Base-by-base conservation (phyloP, 2,113 vertebrate species). In the Aepyceros melampus region DNA sequence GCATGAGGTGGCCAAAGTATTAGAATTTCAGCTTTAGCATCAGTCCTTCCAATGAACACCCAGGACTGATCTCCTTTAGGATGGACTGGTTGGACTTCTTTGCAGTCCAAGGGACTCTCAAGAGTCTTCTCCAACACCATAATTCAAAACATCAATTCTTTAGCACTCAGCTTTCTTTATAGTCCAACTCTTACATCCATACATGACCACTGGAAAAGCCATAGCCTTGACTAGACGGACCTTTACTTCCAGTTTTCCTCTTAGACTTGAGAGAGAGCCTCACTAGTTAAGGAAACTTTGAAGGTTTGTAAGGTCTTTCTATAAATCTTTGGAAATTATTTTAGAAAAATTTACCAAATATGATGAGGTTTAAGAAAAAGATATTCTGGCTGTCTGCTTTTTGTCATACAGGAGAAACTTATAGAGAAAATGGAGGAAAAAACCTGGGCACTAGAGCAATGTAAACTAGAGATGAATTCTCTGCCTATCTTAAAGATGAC, bases 281-380 rank as follows among this genome's bases (percentile, higher is more conserved):
- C 87, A 62, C 74, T 82, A 58, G 51, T 76, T 91, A 81, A 96
- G n/a, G n/a, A 95, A 94, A 88, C 21, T n/a, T 91, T 27, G 27
- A 96, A 94, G 74, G 56, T 84, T 90, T 55, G 31, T 92, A 71
- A 94, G 25, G 43, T 95, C 29, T 74, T 93, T 89, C 55, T 97
- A 5, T 64, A 85, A 16, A 84, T 86, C 58, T 92, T 56, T 81
- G 29, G 53, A 92, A 94, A 58, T 74, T n/a, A 64, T 82, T 97
- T 93, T 94, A 89, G 91, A 92, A 89, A 92, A 93, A 67, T 62
- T 78, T 74, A 74, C 56, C 67, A 84, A 55, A 60, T 92, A 16
- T 45, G 43, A 29, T 64, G 21, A 91, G 7, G 31, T 89, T 97
- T 83, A 79, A 87, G 88, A 43, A 93, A 53, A 60, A 91, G 49